Base-by-base conservation (phyloP, 2,797 vertebrate genomes). In the Coranthus polyacanthus region DNA sequence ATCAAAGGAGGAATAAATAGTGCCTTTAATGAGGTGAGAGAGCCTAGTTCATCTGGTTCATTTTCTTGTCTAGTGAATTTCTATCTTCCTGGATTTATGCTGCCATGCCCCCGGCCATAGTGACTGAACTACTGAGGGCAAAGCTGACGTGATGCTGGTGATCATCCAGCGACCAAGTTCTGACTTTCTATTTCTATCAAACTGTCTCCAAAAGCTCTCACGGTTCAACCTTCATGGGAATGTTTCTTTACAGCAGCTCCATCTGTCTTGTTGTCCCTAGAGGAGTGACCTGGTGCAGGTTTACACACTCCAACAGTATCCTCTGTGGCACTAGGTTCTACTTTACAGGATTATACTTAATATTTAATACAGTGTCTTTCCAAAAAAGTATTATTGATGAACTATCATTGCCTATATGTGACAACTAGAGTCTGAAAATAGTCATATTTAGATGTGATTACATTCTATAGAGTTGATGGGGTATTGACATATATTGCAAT, bases 401-500 rank as follows among this genome's bases (percentile, higher is more conserved):
- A 55, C 75, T 72, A 72, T 74, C 42, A 62, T 41, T 52, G 74
- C 34, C 55, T 83, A 67, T 72, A 78, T 60, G 62, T 54, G 24
- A 66, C 50, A 51, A 60, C 67, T 75, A 78, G 70, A 56, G 75
- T 62, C 75, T 65, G 64, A 46, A 38, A 39, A 74, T 60, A 79
- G 45, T 69, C 54, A 56, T 82, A 69, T 41, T 67, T 71, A 63
- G 45, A 71, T 81, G 76, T 53, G 80, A 60, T 65, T 88, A 86
- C 81, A 88, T 81, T 84, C 72, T 80, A 78, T 77, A 81, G 78
- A 83, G 82, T 77, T 85, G 86, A 83, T 73, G 68, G 78, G 65
- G 85, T 89, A 91, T 89, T 90, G 89, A 92, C 88, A 91, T 89
- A 91, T 90, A 89, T 90, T 60, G 89, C 90, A 89, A 90, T 92